phyloP scores from a whole-genome alignment of 2,113 vertebrate genomes.

The Percina caprodes region DNA sequence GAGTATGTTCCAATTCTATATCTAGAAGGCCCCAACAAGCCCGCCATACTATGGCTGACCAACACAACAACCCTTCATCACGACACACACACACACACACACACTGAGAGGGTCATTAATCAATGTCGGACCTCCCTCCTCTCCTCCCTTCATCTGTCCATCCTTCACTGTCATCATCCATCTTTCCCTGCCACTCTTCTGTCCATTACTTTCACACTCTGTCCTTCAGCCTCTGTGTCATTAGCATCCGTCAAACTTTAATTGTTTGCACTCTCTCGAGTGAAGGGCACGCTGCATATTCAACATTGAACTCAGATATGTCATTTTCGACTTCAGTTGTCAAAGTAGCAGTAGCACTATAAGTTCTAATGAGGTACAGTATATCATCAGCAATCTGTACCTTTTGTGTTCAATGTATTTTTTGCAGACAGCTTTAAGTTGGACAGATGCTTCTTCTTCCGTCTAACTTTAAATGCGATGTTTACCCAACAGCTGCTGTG shows the following conservation, averaged over 20 bases:
- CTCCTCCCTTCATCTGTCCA: slow-evolving; percentile 46
- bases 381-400: background rate
- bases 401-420: background rate
- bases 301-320: background rate
- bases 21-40: background rate
- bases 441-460: background rate
- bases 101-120: slow-evolving; percentile 55
- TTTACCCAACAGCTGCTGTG: slow-evolving; percentile 13
- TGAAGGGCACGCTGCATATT: slow-evolving; percentile 1
- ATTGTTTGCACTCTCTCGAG: slow-evolving; percentile 27
- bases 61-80: background rate
- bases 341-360: background rate
- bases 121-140: slow-evolving; percentile 56
- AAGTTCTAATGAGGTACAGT: background rate
- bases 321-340: slow-evolving; percentile 1
- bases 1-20: too few relatives aligned
- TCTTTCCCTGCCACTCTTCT: slow-evolving; percentile 58
- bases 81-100: background rate
- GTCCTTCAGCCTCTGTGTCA: slow-evolving; percentile 7
- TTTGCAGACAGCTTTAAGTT: background rate
- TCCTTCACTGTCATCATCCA: slow-evolving; percentile 55
- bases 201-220: slow-evolving; percentile 45
- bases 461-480: background rate
- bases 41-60: background rate
- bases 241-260: slow-evolving; percentile 21